Base-by-base conservation (phyloP, 2,888 invertebrate genomes). In the Lysandra coridon region DNA sequence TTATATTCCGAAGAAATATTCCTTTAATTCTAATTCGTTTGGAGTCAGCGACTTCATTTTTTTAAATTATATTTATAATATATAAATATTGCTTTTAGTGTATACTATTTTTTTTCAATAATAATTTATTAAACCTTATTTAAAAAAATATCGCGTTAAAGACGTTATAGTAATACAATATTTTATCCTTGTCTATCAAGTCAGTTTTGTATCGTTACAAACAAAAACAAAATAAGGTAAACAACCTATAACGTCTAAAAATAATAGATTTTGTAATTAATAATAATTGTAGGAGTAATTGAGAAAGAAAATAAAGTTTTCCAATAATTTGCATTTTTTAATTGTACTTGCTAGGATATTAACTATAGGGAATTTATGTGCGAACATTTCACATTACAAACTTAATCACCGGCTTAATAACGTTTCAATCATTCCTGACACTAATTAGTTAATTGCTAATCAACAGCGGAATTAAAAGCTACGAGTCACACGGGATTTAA, bases 11-110 rank as follows among this genome's bases (percentile, higher is more conserved):
- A 23, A 74, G 10, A 74, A 74, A 74, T 49, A 49, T 49, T 49
- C 30, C 40, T 74, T 49, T 23, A 74, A 12, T 74, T 74, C 73
- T 44, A 44, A 74, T 74, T 74, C 23, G n/a, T 33, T 69, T 69
- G 33, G 14, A 69, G 33, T 33, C 69, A 14, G 33, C 14, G 69
- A 69, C 33, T 33, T 4, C 4, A 33, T 69, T 23, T 23, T 64
- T 62, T 0, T 0, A 62, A 62, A 62, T n/a, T 62, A 62, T 4
- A 62, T 57, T 17, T 4, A 14, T 3, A 17, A 57, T 17, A 57
- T 57, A 57, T 57, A 57, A 57, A 57, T 57, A 57, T 57, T 60
- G 5, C 60, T 60, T n/a, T n/a, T n/a, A 60, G 57, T 60, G n/a
- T 5, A 7, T 44, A 10, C 44, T 44, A 44, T 44, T 44, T 44